Base-by-base conservation (phyloP, 2,113 vertebrate genomes). In the Pelecanus crispus region DNA sequence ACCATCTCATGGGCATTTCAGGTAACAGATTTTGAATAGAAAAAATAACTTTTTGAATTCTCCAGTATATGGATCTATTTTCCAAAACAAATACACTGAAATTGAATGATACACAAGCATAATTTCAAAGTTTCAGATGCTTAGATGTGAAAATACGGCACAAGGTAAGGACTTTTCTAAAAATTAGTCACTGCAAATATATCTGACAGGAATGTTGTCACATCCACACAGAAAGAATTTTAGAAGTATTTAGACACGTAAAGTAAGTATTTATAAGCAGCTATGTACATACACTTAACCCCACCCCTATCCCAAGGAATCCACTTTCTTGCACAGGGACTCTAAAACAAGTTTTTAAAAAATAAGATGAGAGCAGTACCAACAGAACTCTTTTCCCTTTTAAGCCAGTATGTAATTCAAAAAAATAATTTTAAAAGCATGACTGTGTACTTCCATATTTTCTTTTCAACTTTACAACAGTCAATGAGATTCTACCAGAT, bases 1-100 rank as follows among this genome's bases (percentile, higher is more conserved):
- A 95, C 95, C 94, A 98, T 88, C 94, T 97, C 88, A 96, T 94
- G 92, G 94, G 77, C 93, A 95, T 90, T 86, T 80, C 87, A 92
- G 95, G 92, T 93, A 97, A 82, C 67, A 86, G 58, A 28, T 42
- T 47, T 38, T 53, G 19, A 67, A 52, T 0, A 63, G 14, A 84
- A 84, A 91, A 85, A 59, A 55, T 2, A 88, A 36, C 45, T 47
- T 61, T 0, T 36, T 42, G 22, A 80, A 47, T 45, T 82, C 44
- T 68, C 34, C 55, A 8, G 8, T 21, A 52, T 5, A 45, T 4
- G 3, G 16, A 81, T 9, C 16, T 20, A 26, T 20, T 13, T 75
- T 59, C 44, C 17, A 68, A 75, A 75, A 58, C 3, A 70, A 86
- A 62, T 8, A 53, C 18, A 61, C 0, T 17, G 18, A 81, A 90